phyloP scores from a whole-genome alignment of 2,113 vertebrate genomes.

The Chrysemys picta region DNA sequence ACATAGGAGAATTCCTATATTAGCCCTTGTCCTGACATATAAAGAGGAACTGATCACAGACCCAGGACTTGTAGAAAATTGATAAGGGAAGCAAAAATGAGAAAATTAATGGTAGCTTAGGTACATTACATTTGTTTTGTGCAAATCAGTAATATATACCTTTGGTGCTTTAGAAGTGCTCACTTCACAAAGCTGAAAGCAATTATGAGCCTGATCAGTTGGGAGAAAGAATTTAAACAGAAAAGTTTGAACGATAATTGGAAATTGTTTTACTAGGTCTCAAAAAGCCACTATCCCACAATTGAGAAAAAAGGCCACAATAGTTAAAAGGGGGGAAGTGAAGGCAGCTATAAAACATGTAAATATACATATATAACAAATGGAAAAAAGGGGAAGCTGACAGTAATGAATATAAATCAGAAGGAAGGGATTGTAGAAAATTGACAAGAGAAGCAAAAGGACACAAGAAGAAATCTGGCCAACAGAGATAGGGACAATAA shows the following conservation, averaged over 20 bases:
- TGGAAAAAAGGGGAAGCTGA: not conserved
- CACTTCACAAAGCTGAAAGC: not conserved
- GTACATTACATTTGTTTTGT: too few species aligned
- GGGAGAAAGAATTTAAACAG: not conserved
- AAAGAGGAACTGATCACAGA: too few species aligned
- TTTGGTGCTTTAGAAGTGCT: too few species aligned
- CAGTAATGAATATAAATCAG: not conserved
- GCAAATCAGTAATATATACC: too few species aligned
- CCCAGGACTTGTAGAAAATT: too few species aligned
- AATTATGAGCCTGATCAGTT: not conserved
- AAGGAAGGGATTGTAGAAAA: not conserved
- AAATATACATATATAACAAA: not conserved
- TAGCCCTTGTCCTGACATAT: too few species aligned
- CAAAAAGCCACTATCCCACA: not conserved
- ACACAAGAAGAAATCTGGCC: not conserved
- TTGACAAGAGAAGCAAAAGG: not conserved
- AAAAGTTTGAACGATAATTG: not conserved
- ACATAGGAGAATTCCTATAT: too few species aligned
- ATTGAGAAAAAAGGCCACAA: not conserved
- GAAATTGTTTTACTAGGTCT: not conserved
- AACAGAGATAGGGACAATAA: not conserved
- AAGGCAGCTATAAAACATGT: not conserved
- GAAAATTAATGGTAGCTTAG: too few species aligned
- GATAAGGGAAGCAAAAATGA: too few species aligned
- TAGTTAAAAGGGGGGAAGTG: not conserved